Evolutionary conservation across 1,140 invertebrate genomes (phyloP).

Genomic region (Rhyacophila brunnea): DNA sequence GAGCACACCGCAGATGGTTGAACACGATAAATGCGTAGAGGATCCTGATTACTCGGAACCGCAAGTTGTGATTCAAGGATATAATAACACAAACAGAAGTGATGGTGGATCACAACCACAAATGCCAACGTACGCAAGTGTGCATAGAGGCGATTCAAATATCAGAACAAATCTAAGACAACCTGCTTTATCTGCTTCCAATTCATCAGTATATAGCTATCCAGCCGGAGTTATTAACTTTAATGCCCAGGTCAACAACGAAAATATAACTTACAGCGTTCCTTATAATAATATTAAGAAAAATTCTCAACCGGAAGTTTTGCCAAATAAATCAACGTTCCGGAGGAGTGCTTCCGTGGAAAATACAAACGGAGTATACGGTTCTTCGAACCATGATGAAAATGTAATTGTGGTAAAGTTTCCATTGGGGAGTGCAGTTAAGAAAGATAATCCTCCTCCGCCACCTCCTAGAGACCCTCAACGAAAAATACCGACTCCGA

Average conservation of each 20-base stretch:
- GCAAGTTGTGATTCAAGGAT: slow-evolving; percentile 4
- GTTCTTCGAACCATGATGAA: slow-evolving; percentile 37
- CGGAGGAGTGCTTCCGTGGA: slow-evolving; percentile 19
- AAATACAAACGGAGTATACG: slow-evolving; percentile 12
- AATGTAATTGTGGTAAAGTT: slow-evolving; percentile 53
- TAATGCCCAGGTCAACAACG: slow-evolving; percentile 54
- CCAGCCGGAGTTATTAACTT: slow-evolving; percentile 52
- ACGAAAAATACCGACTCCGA: slow-evolving; percentile 52
- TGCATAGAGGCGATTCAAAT: slow-evolving; percentile 38
- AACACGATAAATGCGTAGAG: slow-evolving; percentile 5
- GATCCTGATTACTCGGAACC: slow-evolving; percentile 32
- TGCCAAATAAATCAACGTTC: slow-evolving; percentile 4
- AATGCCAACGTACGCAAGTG: no score
- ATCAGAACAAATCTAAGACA: slow-evolving; percentile 30
- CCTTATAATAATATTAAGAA: slow-evolving; percentile 46
- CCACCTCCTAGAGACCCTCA: slow-evolving; percentile 70
- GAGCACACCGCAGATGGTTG: slow-evolving; percentile 36
- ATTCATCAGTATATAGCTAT: slow-evolving; percentile 54
- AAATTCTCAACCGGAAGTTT: slow-evolving; percentile 37
- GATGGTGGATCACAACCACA: slow-evolving; percentile 39
- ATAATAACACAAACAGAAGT: slow-evolving; percentile 37
- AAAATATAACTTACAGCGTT: slow-evolving; percentile 54
- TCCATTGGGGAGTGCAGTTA: slow-evolving; percentile 49
- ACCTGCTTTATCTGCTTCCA: slow-evolving; percentile 48
- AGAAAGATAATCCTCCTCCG: slow-evolving; percentile 51